Base-by-base conservation (phyloP, 2,113 vertebrate genomes). In the Corythaeola cristata region DNA sequence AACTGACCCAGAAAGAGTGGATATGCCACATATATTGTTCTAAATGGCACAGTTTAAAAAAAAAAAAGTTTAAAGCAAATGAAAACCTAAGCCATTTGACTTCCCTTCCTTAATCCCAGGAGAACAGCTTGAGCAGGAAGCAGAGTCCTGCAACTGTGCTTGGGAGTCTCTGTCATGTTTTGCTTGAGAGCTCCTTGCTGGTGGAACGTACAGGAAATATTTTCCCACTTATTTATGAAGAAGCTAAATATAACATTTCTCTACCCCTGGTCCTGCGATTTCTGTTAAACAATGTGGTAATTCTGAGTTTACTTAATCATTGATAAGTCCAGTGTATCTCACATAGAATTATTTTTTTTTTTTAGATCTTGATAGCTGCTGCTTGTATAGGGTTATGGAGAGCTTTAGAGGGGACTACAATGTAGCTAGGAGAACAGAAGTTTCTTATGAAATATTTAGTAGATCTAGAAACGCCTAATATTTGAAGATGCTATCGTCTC, bases 1-100 rank as follows among this genome's bases (percentile, higher is more conserved):
- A 14, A 73, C 84, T 97, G 92, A 91, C 96, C 97, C 95, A 95
- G 96, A 97, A 96, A 96, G 91, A 89, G 86, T 92, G 64, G 79
- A 56, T 64, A 37, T 24, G 6, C 74, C 92, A 45, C 19, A 37
- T 84, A 52, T 74, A 12, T 96, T 92, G 77, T 87, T 95, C 52
- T 86, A 73, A 93, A 94, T 92, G 35, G 68, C 77, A 79, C 35
- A 26, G 4, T 50, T 88, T 56, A 7, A n/a, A 19, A 37, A 73
- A 71, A 89, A 50, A 28, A 23, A 47, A 58, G 10, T 27, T 78
- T 72, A 85, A 92, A 92, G 81, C 53, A 73, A 78, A 87, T 60
- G 26, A 76, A 78, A 82, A 63, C 53, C 28, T n/a, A 44, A 88
- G 68, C 8, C 30, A 7, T 35, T 94, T 55, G 60, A 30, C 67